These are phyloP conservation scores for Hypercompe scribonia DNA, from an alignment of 2,888 invertebrate species.

Conservation along the genomic window DNA sequence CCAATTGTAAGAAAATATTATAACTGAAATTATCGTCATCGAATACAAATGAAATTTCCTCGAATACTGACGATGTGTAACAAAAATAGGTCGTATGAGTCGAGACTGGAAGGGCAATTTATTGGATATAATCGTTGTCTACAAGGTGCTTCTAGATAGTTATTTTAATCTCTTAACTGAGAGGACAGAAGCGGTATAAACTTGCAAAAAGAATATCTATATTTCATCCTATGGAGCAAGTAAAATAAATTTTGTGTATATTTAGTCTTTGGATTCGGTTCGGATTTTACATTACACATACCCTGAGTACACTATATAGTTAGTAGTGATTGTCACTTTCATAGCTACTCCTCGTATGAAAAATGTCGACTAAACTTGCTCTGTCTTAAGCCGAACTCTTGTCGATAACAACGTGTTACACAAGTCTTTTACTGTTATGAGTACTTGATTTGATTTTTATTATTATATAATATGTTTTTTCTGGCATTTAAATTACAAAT, in stretches of 20 bases:
- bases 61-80: conserved; percentile 36
- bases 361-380: too few relatives aligned
- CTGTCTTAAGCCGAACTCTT: too few relatives aligned
- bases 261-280: too few relatives aligned
- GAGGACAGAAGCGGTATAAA: neutral
- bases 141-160: neutral
- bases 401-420: too few relatives aligned
- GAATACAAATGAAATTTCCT: conserved; percentile 22
- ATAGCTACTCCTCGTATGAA: too few relatives aligned
- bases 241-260: neutral
- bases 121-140: conserved; percentile 12
- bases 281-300: too few relatives aligned
- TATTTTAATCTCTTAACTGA: neutral
- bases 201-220: neutral
- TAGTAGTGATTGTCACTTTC: too few relatives aligned
- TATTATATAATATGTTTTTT: neutral
- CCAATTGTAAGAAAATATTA: neutral
- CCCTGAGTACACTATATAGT: too few relatives aligned
- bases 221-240: neutral
- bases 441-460: too few relatives aligned
- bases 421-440: too few relatives aligned
- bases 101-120: conserved; percentile 6
- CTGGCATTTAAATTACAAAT: neutral
- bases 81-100: conserved; percentile 36
- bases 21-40: conserved; percentile 26